A percentile compares a stretch with the other conserved stretches of the same genome.
Evolutionary conservation across 37 sponge, comb jelly and placozoan genomes (phyloP).

Genomic region (Mnemiopsis leidyi): DNA sequence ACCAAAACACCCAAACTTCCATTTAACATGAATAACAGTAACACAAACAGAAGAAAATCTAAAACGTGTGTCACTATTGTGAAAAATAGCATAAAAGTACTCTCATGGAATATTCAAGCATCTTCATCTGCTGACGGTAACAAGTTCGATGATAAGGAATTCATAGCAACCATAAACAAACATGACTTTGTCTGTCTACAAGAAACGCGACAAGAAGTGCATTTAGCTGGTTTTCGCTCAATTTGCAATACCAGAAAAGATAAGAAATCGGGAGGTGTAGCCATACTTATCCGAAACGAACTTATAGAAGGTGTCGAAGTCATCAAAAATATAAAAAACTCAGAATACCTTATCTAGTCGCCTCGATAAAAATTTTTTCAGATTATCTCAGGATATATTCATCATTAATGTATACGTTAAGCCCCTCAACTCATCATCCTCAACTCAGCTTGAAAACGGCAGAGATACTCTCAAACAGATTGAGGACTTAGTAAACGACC

Average conservation of each 20-base stretch:
- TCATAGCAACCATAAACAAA: neutral
- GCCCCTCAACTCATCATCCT: neutral
- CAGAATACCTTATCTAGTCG: neutral
- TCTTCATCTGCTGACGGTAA: neutral
- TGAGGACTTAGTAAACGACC: neutral
- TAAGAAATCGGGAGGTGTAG: no score
- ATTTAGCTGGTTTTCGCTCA: no score
- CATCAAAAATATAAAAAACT: no score
- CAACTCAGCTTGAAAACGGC: neutral
- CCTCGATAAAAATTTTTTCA: neutral
- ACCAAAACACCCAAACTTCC: no score
- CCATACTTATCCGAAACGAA: no score
- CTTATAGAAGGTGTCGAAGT: no score
- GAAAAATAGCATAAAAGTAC: neutral
- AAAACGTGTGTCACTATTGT: neutral
- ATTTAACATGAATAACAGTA: neutral
- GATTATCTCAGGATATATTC: no score
- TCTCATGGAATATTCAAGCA: neutral
- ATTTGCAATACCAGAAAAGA: no score
- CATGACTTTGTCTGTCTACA: no score
- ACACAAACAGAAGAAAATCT: neutral
- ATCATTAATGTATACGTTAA: neutral
- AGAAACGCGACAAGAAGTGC: no score
- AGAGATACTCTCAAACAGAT: neutral
- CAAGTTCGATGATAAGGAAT: neutral